Conservation (phyloP, 2,888 invertebrate genomes). For the Caenorhabditis sp. region DNA sequence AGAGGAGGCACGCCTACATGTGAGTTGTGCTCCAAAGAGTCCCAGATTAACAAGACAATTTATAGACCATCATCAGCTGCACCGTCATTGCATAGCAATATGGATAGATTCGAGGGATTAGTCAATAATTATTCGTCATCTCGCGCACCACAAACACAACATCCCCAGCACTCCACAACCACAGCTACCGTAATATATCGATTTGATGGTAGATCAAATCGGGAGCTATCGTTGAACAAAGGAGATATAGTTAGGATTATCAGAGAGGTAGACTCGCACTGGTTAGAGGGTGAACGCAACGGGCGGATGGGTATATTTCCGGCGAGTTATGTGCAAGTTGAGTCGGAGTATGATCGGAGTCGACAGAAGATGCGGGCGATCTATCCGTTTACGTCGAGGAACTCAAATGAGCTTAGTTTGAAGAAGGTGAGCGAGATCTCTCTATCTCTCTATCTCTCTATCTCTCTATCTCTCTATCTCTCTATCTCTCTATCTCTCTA, state of each 20-base stretch:
- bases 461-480: not conserved
- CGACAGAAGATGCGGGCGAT: constrained; percentile 51
- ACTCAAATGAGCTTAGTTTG: constrained; percentile 59
- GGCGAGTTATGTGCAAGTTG: constrained; percentile 62
- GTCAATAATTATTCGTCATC: constrained; percentile 51
- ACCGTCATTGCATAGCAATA: constrained; percentile 61
- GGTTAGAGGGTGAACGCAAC: constrained; percentile 68
- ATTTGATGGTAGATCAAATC: constrained; percentile 35
- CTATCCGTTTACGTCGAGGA: constrained; percentile 64
- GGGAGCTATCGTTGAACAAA: constrained; percentile 61
- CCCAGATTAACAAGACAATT: constrained; percentile 3
- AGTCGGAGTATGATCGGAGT: constrained; percentile 15
- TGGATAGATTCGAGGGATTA: constrained; percentile 61
- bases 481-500: not conserved
- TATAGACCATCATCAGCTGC: constrained; percentile 55
- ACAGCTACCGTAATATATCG: constrained; percentile 58
- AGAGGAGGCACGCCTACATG: constrained; percentile 61
- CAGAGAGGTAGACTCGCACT: constrained; percentile 63
- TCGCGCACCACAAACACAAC: not conserved
- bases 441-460: no score
- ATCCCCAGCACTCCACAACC: constrained; percentile 5
- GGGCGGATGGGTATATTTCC: constrained; percentile 66
- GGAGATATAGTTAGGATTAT: constrained; percentile 64
- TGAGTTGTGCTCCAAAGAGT: constrained; percentile 27
- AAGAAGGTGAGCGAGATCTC: constrained; percentile 36